These are phyloP conservation scores for Thaleichthys pacificus DNA, from an alignment of 2,797 vertebrate species.

Conservation along the genomic window DNA sequence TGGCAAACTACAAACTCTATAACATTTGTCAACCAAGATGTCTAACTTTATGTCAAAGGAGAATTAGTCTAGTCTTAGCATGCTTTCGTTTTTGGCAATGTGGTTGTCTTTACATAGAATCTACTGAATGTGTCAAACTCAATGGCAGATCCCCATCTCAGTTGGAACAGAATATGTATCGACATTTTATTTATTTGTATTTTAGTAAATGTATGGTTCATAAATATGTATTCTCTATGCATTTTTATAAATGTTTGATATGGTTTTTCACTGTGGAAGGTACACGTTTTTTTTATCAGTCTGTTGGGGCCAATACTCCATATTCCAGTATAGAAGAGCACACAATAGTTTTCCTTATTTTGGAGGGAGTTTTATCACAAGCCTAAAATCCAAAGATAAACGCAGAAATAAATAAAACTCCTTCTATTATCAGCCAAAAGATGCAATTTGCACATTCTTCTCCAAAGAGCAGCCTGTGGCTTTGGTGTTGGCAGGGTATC, in stretches of 20 bases:
- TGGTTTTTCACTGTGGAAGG: too few relatives aligned
- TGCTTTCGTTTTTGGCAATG: neutral
- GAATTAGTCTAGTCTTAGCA: too few relatives aligned
- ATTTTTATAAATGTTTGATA: too few relatives aligned
- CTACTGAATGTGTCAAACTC: neutral
- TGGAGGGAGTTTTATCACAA: neutral
- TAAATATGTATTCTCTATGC: too few relatives aligned
- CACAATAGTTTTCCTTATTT: neutral
- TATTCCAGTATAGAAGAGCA: neutral
- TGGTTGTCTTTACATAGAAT: neutral
- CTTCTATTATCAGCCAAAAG: slow-evolving; percentile 18
- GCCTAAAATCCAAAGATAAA: slow-evolving; percentile 24
- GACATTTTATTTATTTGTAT: too few relatives aligned
- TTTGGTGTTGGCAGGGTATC: slow-evolving; percentile 3
- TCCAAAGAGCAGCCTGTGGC: slow-evolving; percentile 8
- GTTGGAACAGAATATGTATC: neutral
- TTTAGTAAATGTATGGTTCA: too few relatives aligned
- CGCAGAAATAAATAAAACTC: slow-evolving; percentile 20
- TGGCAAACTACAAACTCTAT: too few relatives aligned
- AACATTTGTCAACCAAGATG: too few relatives aligned
- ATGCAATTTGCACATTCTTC: slow-evolving; percentile 33
- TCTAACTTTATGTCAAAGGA: too few relatives aligned
- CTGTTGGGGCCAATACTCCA: too few relatives aligned
- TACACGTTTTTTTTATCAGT: too few relatives aligned
- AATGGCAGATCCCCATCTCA: neutral